phyloP scores from a whole-genome alignment of 2,797 vertebrate genomes.

The Tapirus indicus region DNA sequence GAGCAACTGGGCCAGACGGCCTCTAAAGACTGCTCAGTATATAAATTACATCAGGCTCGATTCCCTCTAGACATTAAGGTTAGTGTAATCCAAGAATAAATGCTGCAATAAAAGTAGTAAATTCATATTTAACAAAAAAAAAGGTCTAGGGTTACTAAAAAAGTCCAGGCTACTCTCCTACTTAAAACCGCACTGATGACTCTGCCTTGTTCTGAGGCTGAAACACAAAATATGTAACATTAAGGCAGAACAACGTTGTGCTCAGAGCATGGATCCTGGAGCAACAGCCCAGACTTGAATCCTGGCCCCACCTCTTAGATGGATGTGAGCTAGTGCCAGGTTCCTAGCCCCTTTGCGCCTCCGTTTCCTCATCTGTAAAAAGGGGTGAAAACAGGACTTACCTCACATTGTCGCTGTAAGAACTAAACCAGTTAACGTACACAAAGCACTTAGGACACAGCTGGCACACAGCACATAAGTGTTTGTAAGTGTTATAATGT shows the following conservation, averaged over 20 bases:
- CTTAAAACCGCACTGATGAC: neutral
- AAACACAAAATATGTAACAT: neutral
- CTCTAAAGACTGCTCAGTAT: neutral
- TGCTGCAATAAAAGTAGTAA: neutral
- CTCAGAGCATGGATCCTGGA: neutral
- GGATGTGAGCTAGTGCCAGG: neutral
- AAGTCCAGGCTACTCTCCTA: neutral
- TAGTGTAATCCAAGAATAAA: neutral
- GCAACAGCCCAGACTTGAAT: neutral
- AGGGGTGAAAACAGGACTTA: neutral
- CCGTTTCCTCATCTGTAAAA: neutral
- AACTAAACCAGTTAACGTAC: neutral
- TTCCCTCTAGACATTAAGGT: neutral
- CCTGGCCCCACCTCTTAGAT: neutral
- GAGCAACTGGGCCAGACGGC: neutral
- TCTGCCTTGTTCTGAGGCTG: neutral
- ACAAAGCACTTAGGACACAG: neutral
- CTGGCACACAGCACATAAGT: neutral
- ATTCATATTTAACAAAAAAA: constrained; percentile 2
- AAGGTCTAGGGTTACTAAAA: neutral
- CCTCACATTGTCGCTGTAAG: neutral
- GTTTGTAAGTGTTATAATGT: neutral
- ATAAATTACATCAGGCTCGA: neutral
- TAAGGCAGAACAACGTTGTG: neutral
- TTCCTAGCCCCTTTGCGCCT: neutral